phyloP scores from a whole-genome alignment of 2,888 invertebrate genomes.

The Pogonocherus hispidulus region DNA sequence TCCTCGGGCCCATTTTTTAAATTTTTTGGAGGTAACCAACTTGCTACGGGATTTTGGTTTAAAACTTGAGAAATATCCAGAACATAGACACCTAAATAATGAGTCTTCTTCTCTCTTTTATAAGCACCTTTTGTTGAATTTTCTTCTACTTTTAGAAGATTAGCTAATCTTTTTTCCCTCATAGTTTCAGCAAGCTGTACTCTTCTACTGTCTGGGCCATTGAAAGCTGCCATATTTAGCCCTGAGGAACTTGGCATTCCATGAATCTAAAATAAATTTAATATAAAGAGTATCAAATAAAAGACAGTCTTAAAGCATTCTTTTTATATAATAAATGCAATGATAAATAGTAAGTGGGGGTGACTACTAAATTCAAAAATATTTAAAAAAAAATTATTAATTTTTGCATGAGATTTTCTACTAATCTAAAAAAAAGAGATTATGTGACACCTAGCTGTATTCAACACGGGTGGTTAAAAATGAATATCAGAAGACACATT shows the following conservation, averaged over 20 bases:
- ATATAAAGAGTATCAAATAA: conserved; percentile 12
- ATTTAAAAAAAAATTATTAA: too few species aligned
- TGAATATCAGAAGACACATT: too few species aligned
- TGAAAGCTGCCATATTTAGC: conserved; percentile 74
- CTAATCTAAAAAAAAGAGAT: too few species aligned
- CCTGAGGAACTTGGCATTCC: conserved; percentile 53
- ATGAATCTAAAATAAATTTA: conserved; percentile 47
- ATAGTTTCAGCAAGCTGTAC: conserved; percentile 76
- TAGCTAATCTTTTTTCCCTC: conserved; percentile 66
- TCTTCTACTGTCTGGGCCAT: conserved; percentile 72
- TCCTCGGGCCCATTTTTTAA: conserved; percentile 80
- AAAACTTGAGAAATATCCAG: conserved; percentile 85
- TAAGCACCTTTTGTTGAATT: conserved; percentile 51
- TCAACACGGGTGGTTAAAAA: too few species aligned
- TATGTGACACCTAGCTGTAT: too few species aligned
- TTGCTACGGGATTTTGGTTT: conserved; percentile 75
- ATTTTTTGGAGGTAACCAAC: conserved; percentile 80
- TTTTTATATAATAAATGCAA: neutral
- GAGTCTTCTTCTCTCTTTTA: conserved; percentile 56
- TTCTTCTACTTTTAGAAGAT: conserved; percentile 53
- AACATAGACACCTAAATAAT: conserved; percentile 82
- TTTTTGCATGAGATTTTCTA: too few species aligned
- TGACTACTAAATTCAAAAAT: too few species aligned
- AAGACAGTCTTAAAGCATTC: neutral
- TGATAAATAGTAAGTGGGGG: too few species aligned